Base-by-base conservation (phyloP, 2,888 invertebrate genomes). In the Volucella zonaria region DNA sequence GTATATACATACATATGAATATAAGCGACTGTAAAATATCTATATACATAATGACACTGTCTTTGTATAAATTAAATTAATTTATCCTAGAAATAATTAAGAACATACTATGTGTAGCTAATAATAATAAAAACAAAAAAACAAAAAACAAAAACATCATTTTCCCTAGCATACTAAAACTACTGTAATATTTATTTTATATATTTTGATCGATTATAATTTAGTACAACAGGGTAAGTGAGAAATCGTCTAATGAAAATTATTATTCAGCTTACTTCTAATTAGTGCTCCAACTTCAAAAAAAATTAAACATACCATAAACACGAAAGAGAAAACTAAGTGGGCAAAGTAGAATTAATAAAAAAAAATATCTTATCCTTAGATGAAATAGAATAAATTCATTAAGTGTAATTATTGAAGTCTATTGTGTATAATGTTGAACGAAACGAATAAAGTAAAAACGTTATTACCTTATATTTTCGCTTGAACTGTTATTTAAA, bases 401-500 rank as follows among this genome's bases (percentile, higher is more conserved):
- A 71, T 64, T 81, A 80, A 83, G 77, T 81, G 81, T 85, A 76
- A 77, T 73, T 85, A 85, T 75, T 79, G 61, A 79, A 76, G 61
- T 70, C 83, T 83, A 79, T 71, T 81, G 85, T 85, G 80, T 76
- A 85, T 68, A 81, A 85, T 81, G 81, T 85, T 85, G 68, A 85
- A 73, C 68, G 38, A 81, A 85, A 77, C 73, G 81, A 85, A 85
- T 85, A 81, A 85, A 85, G 73, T 76, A 67, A 80, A 77, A 82
- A 85, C 70, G 73, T 81, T 85, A 85, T 73, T 81, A 85, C 71
- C 67, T 77, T 61, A 59, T 23, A 64, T 14, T 43, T 51, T 74
- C 43, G 59, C 38, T 43, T 74, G 45, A 23, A 40, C 14, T 56
- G 43, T 58, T 43, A 54, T 47, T 31, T 31, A 31, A 31, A 31